These are phyloP conservation scores for Antechinus stuartii DNA, from an alignment of 2,113 vertebrate genomes.

Conservation along the genomic window DNA sequence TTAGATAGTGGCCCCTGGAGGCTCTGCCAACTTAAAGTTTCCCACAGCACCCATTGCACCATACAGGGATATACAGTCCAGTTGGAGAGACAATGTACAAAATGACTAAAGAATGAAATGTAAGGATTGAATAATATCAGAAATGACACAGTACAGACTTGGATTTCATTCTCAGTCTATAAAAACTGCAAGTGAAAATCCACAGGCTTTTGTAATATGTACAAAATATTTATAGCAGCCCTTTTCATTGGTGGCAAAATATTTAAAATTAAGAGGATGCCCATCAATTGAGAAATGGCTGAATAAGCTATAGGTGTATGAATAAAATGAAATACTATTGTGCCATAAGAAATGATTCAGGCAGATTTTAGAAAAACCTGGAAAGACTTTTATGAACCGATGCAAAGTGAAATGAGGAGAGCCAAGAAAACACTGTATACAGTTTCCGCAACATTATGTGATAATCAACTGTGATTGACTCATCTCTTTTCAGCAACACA, in stretches of 20 bases:
- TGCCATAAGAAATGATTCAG: too few relatives aligned
- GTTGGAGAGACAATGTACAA: background rate
- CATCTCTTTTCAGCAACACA: too few relatives aligned
- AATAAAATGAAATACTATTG: too few relatives aligned
- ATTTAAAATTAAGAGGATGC: background rate
- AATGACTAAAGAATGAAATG: background rate
- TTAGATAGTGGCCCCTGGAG: background rate
- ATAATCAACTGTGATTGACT: too few relatives aligned
- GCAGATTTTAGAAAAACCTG: too few relatives aligned
- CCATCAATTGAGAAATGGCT: too few relatives aligned
- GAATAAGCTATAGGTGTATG: too few relatives aligned
- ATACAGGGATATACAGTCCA: background rate
- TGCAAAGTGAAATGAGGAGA: too few relatives aligned
- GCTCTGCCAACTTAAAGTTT: background rate
- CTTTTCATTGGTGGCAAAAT: background rate
- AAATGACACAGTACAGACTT: background rate
- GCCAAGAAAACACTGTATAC: too few relatives aligned
- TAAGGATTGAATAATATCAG: background rate
- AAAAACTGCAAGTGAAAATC: background rate
- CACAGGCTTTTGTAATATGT: background rate
- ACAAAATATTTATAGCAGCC: too few relatives aligned
- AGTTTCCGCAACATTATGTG: too few relatives aligned
- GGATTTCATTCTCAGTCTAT: background rate
- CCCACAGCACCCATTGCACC: background rate
- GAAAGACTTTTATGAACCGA: too few relatives aligned